Evolutionary conservation across 2,113 vertebrate genomes (phyloP).

Genomic region (Peromyscus californicus): DNA sequence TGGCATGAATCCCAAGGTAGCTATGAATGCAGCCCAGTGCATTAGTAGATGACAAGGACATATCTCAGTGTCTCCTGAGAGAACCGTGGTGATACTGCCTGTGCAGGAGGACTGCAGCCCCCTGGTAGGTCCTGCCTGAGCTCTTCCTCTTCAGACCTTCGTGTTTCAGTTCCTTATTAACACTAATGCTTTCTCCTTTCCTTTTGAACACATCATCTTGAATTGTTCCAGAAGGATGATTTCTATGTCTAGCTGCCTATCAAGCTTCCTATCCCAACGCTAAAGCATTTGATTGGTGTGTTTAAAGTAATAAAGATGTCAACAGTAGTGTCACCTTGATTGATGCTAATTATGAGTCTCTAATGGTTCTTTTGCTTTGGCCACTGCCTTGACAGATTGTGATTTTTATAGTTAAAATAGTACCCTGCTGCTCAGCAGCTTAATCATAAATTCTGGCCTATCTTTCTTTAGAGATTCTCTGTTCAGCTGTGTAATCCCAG

Average conservation of each 20-base stretch:
- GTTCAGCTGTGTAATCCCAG: slow-evolving; percentile 85
- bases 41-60: background rate
- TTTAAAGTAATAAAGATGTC: slow-evolving; percentile 91
- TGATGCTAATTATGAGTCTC: slow-evolving; percentile 90
- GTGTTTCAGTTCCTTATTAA: slow-evolving; percentile 62
- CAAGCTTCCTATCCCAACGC: slow-evolving; percentile 85
- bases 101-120: background rate
- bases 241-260: slow-evolving; percentile 83
- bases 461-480: slow-evolving; percentile 87
- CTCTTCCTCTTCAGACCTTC: slow-evolving; percentile 47
- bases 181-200: slow-evolving; percentile 78
- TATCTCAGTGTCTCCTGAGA: background rate
- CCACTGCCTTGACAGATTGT: slow-evolving; percentile 86
- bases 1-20: background rate
- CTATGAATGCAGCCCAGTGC: background rate
- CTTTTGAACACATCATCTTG: slow-evolving; percentile 84
- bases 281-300: slow-evolving; percentile 89
- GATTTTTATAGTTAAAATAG: slow-evolving; percentile 91
- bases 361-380: slow-evolving; percentile 86
- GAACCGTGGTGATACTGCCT: background rate
- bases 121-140: background rate
- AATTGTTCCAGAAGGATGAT: slow-evolving; percentile 81
- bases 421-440: slow-evolving; percentile 84
- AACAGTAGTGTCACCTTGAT: slow-evolving; percentile 88
- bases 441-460: slow-evolving; percentile 87